These are phyloP conservation scores for Aptenodytes forsteri DNA, from an alignment of 2,113 vertebrate genomes.

Conservation along the genomic window DNA sequence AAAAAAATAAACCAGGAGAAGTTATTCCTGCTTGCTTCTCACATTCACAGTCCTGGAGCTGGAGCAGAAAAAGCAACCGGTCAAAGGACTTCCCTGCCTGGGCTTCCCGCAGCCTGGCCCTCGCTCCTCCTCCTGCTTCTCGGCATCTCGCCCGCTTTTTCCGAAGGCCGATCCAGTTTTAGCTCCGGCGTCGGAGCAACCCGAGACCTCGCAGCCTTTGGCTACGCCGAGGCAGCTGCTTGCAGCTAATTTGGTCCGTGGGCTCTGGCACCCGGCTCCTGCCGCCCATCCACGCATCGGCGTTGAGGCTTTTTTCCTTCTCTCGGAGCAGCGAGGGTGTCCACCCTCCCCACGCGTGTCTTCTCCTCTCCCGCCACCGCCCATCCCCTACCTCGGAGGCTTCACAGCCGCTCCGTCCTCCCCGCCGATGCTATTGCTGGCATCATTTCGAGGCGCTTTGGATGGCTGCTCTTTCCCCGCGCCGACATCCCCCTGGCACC, in stretches of 20 bases:
- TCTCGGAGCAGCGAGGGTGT: fast-evolving
- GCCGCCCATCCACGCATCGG: fast-evolving
- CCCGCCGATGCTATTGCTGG: neutral
- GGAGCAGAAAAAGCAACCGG: neutral
- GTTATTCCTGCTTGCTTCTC: neutral
- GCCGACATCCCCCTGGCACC: fast-evolving
- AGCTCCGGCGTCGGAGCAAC: neutral
- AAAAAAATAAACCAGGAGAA: neutral
- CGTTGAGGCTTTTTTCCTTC: neutral
- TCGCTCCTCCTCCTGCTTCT: neutral
- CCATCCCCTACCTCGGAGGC: neutral
- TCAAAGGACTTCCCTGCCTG: neutral
- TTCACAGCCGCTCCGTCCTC: neutral
- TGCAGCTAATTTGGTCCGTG: neutral
- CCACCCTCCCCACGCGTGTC: fast-evolving
- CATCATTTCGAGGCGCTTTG: neutral
- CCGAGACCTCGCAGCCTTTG: neutral
- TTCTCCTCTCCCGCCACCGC: neutral
- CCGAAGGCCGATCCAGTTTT: neutral
- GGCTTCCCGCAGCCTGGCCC: neutral
- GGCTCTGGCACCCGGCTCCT: neutral
- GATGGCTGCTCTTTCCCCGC: neutral
- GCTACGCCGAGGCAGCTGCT: neutral
- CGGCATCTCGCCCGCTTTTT: neutral
- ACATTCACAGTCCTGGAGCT: neutral